Conservation (phyloP, 2,888 invertebrate genomes). For the Meteorus colon region DNA sequence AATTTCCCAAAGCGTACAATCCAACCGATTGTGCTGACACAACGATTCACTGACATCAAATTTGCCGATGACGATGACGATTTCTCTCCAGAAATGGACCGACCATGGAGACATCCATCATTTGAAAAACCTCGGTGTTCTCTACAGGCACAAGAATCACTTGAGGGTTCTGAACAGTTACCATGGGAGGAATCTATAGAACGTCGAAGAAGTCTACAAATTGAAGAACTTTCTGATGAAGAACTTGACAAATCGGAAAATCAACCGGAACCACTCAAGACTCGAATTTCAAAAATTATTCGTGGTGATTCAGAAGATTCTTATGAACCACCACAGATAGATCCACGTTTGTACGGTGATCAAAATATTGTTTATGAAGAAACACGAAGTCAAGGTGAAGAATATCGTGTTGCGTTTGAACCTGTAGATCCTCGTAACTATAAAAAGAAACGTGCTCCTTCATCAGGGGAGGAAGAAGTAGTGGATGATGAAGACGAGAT, state of each 20-base stretch:
- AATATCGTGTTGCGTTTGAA: constrained; percentile 49
- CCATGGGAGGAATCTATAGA: constrained; percentile 55
- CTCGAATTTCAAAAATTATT: constrained; percentile 42
- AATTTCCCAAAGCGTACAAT: constrained; percentile 75
- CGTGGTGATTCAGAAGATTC: constrained; percentile 53
- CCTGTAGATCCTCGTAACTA: constrained; percentile 49
- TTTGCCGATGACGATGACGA: constrained; percentile 62
- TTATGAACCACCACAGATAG: constrained; percentile 55
- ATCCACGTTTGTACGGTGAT: constrained; percentile 61
- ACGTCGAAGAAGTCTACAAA: constrained; percentile 42
- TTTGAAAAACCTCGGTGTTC: constrained; percentile 66
- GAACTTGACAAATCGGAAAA: constrained; percentile 47
- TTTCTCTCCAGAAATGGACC: constrained; percentile 56
- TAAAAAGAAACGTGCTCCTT: constrained; percentile 34
- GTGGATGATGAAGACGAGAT: constrained; percentile 42
- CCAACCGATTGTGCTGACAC: constrained; percentile 55
- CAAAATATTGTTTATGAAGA: constrained; percentile 49
- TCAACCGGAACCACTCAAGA: constrained; percentile 50
- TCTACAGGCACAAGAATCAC: constrained; percentile 57
- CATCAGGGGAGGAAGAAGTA: constrained; percentile 44
- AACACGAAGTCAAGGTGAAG: constrained; percentile 42
- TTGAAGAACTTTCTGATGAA: constrained; percentile 45
- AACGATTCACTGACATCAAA: constrained; percentile 67
- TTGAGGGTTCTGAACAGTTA: constrained; percentile 48
- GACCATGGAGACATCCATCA: constrained; percentile 69